Base-by-base conservation (phyloP, 2,888 invertebrate genomes). In the Chirona hameri region DNA sequence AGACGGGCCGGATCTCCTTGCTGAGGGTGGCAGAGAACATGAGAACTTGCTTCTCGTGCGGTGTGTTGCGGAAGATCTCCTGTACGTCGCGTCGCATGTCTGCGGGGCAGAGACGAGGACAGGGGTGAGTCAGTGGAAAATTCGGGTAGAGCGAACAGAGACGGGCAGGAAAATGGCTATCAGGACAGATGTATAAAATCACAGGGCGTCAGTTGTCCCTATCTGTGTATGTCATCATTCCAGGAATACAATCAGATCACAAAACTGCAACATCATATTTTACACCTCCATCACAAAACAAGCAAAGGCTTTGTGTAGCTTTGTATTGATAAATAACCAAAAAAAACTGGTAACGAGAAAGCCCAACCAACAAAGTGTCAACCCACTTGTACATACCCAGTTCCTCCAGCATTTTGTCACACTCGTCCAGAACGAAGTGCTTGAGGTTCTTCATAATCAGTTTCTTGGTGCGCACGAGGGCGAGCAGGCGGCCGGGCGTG, bases 41-140 rank as follows among this genome's bases (percentile, higher is more conserved):
- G 99, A 99, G 99, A 82, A 99, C 99, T 94, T 99, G 99, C 90
- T 99, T 99, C 88, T 97, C 96, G 87, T 99, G 99, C 46, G 99
- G 99, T 81, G 99, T 99, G 89, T 95, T 96, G 87, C 98, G 93
- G 91, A 99, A 99, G 87, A 99, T 99, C 91, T 99, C 99, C 91
- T 99, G 99, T 81, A 99, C 99, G 90, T 99, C 99, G 86, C 97
- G 92, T 87, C 99, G 92, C 99, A 99, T 99, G 88, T 99, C 99
- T 93, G 91, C 83, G 89, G 92, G 39, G 39, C 4, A 39, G 39
- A 39, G 2, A 29, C 14, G n/a, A 24, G n/a, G 2, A n/a, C n/a
- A n/a, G 24, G 10, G 60, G 24, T 24, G 60, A 0, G 24, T 60
- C 52, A 52, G 52, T 15, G 52, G 52, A 18, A 12, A 18, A 52